Evolutionary conservation across 1,140 invertebrate species (phyloP), one percentile per base, ranked within the genome.

Genomic region (Zaprionus lachaisei): DNA sequence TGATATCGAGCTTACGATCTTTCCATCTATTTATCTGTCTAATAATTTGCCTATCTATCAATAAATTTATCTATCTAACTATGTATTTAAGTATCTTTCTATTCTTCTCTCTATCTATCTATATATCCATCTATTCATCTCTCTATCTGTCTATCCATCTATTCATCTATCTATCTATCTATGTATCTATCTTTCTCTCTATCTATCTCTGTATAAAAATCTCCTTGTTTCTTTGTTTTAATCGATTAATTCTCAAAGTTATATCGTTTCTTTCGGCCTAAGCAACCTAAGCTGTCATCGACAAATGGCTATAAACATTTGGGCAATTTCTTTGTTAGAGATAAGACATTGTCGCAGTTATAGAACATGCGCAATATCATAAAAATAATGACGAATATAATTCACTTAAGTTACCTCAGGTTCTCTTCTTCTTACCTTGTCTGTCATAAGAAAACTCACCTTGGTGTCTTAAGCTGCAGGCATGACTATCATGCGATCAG

Each of bases 401-500:
- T 44, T 44, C 47, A 49, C 47, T 12, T 1, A 14, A 22, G 17
- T 22, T 22, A 5, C 9, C 1, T 7, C 44, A n/a, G 2, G 47
- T 12, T 2, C 4, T 7, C 47, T 20, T 4, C 11, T 1, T 11
- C 47, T 24, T 47, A 7, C 44, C 57, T 55, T 17, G 24, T 26
- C 2, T 38, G 26, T 34, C 66, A 56, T 17, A 44, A 34, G 65
- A 26, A 54, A 44, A 24, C 37, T 31, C 9, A 11, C 15, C 54
- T 26, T 38, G 37, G 15, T 15, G 38, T 5, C n/a, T 44, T 17
- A 44, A n/a, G 37, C 7, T n/a, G n/a, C 41, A n/a, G 6, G 56
- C 34, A 65, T 65, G 64, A 44, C 37, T 28, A 57, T 66, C 51
- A 44, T 38, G 54, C n/a, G 63, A 65, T 65, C 63, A 67, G 20